Evolutionary conservation across 2,888 invertebrate genomes (phyloP).

Genomic region (Poecilobothrus nobilitatus): DNA sequence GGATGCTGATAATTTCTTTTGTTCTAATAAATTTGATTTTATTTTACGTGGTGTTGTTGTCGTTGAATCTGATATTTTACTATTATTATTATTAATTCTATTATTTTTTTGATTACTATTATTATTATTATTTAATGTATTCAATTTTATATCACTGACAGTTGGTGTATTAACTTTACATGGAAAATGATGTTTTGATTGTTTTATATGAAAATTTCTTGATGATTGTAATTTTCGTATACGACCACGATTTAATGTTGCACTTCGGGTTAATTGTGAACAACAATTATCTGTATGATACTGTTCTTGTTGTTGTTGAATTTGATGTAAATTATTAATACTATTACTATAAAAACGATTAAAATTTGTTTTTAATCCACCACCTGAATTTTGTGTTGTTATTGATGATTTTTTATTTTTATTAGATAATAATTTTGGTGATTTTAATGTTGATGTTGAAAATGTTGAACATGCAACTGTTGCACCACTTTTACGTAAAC

Average conservation of each 20-base stretch:
- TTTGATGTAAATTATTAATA: background rate
- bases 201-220: background rate
- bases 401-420: background rate
- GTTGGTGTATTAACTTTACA: background rate
- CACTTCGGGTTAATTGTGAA: constrained; percentile 2
- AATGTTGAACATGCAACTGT: constrained; percentile 24
- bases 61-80: no score
- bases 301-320: background rate
- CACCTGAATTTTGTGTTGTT: background rate
- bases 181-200: constrained; percentile 6
- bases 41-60: background rate
- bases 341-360: background rate
- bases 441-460: background rate
- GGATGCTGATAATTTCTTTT: background rate
- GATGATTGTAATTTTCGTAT: background rate
- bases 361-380: background rate
- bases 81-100: background rate
- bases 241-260: constrained; percentile 11
- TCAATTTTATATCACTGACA: background rate
- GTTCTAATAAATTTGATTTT: background rate
- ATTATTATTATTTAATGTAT: background rate
- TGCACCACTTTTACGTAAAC: constrained; percentile 18
- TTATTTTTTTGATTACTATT: constrained; percentile 7
- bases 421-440: background rate
- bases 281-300: background rate